Conservation (phyloP, 2,888 invertebrate genomes). For the Eupeodes luniger region DNA sequence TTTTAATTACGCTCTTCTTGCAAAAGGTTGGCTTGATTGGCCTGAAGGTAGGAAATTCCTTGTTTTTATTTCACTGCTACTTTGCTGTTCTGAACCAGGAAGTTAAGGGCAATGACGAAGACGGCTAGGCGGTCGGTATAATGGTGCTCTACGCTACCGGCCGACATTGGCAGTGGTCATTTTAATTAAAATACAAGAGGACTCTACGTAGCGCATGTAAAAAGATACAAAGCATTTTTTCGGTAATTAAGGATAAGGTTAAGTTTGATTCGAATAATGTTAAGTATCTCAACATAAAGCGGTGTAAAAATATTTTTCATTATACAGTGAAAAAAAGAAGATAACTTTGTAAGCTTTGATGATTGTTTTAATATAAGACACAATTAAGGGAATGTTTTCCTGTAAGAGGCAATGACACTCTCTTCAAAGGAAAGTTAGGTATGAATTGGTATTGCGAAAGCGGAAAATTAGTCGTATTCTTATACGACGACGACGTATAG, state of each 20-base stretch:
- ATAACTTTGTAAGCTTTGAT: background rate
- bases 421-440: background rate
- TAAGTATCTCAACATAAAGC: background rate
- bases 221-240: conserved; percentile 34
- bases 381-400: background rate
- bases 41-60: conserved; percentile 43
- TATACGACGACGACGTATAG: no score
- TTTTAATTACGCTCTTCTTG: conserved; percentile 69
- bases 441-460: background rate
- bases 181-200: conserved; percentile 66
- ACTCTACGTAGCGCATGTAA: background rate
- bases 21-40: conserved; percentile 52
- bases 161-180: conserved; percentile 36
- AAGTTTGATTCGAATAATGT: conserved; percentile 1
- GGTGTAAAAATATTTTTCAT: conserved; percentile 18
- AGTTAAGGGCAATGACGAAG: conserved; percentile 1
- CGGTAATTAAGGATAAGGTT: conserved; percentile 28
- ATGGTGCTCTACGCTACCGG: no score
- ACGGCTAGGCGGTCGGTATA: no score
- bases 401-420: background rate
- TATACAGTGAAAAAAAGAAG: background rate
- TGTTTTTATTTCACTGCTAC: background rate
- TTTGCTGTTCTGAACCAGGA: conserved; percentile 27
- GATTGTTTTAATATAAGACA: background rate
- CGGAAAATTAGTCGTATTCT: no score